Base-by-base conservation (phyloP, 2,888 invertebrate genomes). In the Epinotia nisella region DNA sequence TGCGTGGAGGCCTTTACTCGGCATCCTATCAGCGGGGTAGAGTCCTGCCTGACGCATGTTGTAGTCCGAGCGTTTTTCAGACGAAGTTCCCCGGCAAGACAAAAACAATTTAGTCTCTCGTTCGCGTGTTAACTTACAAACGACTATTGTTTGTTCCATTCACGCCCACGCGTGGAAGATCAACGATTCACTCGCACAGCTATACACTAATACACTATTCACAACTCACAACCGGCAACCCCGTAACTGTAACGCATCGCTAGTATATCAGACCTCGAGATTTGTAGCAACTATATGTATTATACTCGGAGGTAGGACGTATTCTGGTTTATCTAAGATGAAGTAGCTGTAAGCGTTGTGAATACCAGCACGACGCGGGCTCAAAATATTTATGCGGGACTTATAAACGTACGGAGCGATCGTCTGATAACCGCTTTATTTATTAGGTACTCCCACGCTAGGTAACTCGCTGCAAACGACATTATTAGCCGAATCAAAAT, bases 401-500 rank as follows among this genome's bases (percentile, higher is more conserved):
- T 67, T 67, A 72, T 64, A 70, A 71, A 59, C 75, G 75, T 70
- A 77, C 76, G 78, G 77, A 78, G 75, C 75, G 76, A 82, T 81
- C 77, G 74, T 75, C 79, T 76, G 79, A 82, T 82, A 79, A 80
- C 79, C 75, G 75, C 80, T 79, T 78, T 78, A 78, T 79, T 81
- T 80, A 81, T 79, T 79, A 78, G 76, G 51, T 49, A 49, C 49
- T n/a, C 49, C 85, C 87, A 88, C 87, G 83, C 85, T 80, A 78
- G 76, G 80, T 80, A 78, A 76, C 78, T 78, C 75, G 75, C 79
- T 79, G 81, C 81, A 77, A 79, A 87, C 84, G 85, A 86, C 82
- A 84, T 86, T 85, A 87, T 87, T 86, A 85, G 81, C 82, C 80
- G 85, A 87, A 85, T 84, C 78, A 51, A 56, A 62, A 62, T 80